Evolutionary conservation across 2,113 vertebrate species (phyloP), one percentile per base, ranked within the genome.

Genomic region (Psilopsiagon aurifrons): DNA sequence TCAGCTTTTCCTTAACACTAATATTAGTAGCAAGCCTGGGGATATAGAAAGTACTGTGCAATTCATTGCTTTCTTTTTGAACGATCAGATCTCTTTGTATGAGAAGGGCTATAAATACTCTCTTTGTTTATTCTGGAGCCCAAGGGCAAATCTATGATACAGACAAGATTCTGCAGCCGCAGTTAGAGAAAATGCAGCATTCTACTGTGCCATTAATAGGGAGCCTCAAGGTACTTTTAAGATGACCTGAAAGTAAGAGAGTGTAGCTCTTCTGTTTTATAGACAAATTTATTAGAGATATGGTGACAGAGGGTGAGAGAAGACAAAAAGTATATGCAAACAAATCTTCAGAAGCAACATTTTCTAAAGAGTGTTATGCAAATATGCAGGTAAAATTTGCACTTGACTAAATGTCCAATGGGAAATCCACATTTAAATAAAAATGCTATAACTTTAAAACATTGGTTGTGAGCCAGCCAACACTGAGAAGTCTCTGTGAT

Each of bases 241-340:
- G n/a, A 74, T 47, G 46, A 75, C 54, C 77, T 95, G 94, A 97
- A 96, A 97, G 92, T 89, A 97, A 96, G 67, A 7, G 59, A 73
- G 31, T 82, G 91, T 68, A 88, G 8, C 52, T 67, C 79, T 55
- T 37, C 46, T 83, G 63, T 94, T 92, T 93, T 77, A 86, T 85
- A 63, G 91, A 63, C 28, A 90, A 87, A 66, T 89, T 92, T 93
- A 47, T 68, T 68, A 64, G 46, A 68, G 62, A 46, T 18, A 17
- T 52, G 49, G 51, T 59, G 35, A 47, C 35, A 87, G 35, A 4
- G 35, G 17, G 71, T 10, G 27, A 77, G 24, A 81, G 31, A 86
- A 46, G 20, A n/a, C 29, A 74, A 49, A 91, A 29, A 18, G 6
- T n/a, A 37, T 35, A 11, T n/a, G 59, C 76, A 80, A 95, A 59